Percentiles rank a stretch among this genome's conserved stretches.
These are phyloP conservation scores for Drosophila baimaii DNA, from an alignment of 1,140 invertebrate genomes.

Conservation along the genomic window DNA sequence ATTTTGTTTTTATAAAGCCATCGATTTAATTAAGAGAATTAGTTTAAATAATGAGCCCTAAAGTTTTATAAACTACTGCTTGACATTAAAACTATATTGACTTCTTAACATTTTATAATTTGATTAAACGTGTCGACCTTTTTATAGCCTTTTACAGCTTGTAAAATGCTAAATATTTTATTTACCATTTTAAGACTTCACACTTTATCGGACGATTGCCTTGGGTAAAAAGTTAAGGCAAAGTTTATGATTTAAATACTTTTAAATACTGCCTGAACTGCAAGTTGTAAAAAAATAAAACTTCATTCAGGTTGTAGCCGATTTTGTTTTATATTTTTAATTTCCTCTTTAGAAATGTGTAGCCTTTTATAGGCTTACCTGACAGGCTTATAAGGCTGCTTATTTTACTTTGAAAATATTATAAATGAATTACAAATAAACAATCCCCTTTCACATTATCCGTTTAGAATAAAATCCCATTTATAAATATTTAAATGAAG, in stretches of 20 bases:
- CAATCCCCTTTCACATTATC: no score
- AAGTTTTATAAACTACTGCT: no score
- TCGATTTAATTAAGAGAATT: not conserved
- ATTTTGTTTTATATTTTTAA: no score
- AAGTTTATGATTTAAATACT: not conserved
- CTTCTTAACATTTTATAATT: not conserved
- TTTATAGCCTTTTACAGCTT: not conserved
- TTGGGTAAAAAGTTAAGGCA: not conserved
- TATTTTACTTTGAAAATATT: no score
- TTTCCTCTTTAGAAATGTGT: no score
- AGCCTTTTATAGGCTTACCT: no score
- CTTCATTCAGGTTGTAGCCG: not conserved
- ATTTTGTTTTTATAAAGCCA: not conserved
- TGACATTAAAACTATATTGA: no score
- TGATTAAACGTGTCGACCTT: not conserved
- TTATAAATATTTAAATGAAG: not conserved
- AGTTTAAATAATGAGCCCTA: no score
- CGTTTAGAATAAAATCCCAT: not conserved
- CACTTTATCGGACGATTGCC: not conserved
- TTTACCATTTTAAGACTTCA: not conserved
- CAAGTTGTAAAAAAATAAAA: not conserved
- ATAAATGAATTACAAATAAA: no score
- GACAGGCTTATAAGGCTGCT: no score
- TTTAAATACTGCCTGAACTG: not conserved
- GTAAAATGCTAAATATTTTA: not conserved